Percentiles rank a stretch among this genome's conserved stretches.
Conservation (phyloP, 92 coral and sea anemone species). For the Porites lobata region DNA sequence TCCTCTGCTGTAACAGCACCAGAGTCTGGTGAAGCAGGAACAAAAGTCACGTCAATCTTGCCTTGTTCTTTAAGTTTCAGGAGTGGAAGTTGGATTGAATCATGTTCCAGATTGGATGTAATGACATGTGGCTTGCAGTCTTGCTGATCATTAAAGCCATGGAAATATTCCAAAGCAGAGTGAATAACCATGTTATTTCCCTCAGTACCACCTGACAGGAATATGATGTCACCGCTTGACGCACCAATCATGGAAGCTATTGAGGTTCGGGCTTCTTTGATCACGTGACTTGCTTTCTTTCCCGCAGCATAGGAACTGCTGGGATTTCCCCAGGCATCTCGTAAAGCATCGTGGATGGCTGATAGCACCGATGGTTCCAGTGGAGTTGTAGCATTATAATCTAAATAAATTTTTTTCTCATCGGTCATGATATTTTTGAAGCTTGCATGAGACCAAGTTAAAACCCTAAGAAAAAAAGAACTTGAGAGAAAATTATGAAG, state of each 20-base stretch:
- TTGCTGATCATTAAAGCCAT: slow-evolving; percentile 38
- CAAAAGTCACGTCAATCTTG: slow-evolving; percentile 76
- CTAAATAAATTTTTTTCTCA: slow-evolving; percentile 71
- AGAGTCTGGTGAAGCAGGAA: slow-evolving; percentile 79
- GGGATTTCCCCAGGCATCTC: slow-evolving; percentile 99
- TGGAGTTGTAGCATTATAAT: slow-evolving; percentile 98
- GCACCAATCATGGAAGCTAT: slow-evolving; percentile 89
- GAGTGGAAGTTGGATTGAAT: slow-evolving; percentile 85
- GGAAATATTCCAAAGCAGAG: slow-evolving; percentile 75
- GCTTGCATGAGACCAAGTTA: not conserved
- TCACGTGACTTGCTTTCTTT: slow-evolving; percentile 82
- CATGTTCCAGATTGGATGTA: slow-evolving; percentile 95
- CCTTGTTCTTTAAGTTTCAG: slow-evolving; percentile 58
- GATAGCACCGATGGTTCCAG: slow-evolving; percentile 85
- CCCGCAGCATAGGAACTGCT: slow-evolving; percentile 96
- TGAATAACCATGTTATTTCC: slow-evolving; percentile 90
- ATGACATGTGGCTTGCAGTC: slow-evolving; percentile 80
- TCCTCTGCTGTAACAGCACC: slow-evolving; percentile 90
- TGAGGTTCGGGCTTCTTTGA: slow-evolving; percentile 79
- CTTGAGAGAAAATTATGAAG: not conserved
- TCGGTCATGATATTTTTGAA: not conserved
- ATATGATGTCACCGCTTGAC: slow-evolving; percentile 76
- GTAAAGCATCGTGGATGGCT: slow-evolving; percentile 88
- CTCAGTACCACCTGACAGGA: slow-evolving; percentile 98
- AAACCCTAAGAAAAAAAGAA: not conserved